Evolutionary conservation across 1,140 invertebrate genomes (phyloP).

Genomic region (Drosophila sp.): DNA sequence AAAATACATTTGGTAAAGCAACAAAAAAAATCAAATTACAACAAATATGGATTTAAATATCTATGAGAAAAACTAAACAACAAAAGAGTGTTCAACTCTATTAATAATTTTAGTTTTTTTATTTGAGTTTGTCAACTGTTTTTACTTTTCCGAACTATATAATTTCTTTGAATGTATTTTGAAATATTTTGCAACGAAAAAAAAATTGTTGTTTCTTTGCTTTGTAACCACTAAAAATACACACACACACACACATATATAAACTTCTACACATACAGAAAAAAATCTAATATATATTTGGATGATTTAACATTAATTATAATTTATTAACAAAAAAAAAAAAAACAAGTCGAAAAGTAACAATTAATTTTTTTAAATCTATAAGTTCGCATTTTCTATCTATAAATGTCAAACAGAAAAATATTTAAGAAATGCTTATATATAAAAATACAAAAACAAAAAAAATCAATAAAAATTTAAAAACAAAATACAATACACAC

Average conservation of each 20-base stretch:
- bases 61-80: constrained; percentile 25
- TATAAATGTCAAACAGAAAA: constrained; percentile 66
- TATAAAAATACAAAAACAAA: constrained; percentile 39
- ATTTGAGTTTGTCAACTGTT: neutral
- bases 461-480: constrained; percentile 52
- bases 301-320: constrained; percentile 52
- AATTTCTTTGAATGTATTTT: constrained; percentile 34
- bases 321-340: constrained; percentile 46
- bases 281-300: constrained; percentile 24
- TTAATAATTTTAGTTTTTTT: constrained; percentile 17
- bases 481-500: constrained; percentile 47
- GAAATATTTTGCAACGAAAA: constrained; percentile 52
- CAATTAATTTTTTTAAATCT: constrained; percentile 40
- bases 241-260: constrained; percentile 10
- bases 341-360: constrained; percentile 29
- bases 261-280: constrained; percentile 12
- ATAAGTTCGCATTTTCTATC: constrained; percentile 72
- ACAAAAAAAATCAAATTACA: constrained; percentile 3
- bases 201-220: constrained; percentile 41
- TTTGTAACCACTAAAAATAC: constrained; percentile 23
- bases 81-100: constrained; percentile 6
- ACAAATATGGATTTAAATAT: constrained; percentile 16
- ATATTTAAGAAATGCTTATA: constrained; percentile 69
- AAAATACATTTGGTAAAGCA: constrained; percentile 53
- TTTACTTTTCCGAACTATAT: neutral